Percentiles rank a stretch among this genome's conserved stretches.
Evolutionary conservation across 2,797 vertebrate species (phyloP).

Genomic region (Moxostoma hubbsi): DNA sequence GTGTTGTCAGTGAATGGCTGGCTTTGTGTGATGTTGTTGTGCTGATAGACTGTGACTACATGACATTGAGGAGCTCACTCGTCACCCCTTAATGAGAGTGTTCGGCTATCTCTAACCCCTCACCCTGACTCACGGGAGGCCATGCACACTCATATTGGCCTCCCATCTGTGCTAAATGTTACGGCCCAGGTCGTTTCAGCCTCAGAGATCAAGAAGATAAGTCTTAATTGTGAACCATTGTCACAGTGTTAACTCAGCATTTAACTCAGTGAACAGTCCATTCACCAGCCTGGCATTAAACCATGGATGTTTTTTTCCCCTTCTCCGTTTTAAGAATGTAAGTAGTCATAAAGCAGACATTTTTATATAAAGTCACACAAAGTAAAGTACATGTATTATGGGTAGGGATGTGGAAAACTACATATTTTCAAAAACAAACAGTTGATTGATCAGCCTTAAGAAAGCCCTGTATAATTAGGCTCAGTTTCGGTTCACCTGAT

Average conservation of each 20-base stretch:
- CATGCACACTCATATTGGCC: conserved; percentile 59
- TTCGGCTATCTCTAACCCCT: conserved; percentile 70
- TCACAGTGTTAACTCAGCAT: not conserved
- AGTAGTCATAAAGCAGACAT: too few species aligned
- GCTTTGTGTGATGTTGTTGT: conserved; percentile 21
- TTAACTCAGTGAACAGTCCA: conserved; percentile 25
- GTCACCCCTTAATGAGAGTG: conserved; percentile 80
- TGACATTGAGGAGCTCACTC: conserved; percentile 74
- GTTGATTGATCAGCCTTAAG: too few species aligned
- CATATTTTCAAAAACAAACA: too few species aligned
- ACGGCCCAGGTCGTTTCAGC: conserved; percentile 65
- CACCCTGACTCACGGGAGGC: conserved; percentile 40
- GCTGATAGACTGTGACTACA: conserved; percentile 49
- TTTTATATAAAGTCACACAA: too few species aligned
- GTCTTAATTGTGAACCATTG: conserved; percentile 6
- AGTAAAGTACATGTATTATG: too few species aligned
- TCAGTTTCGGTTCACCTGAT: too few species aligned
- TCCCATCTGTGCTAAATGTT: conserved; percentile 80
- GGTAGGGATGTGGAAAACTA: too few species aligned
- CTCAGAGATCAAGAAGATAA: conserved; percentile 58
- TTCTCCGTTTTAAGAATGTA: too few species aligned
- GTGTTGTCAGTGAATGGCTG: conserved; percentile 31
- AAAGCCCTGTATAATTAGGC: too few species aligned
- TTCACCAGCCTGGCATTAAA: conserved; percentile 27
- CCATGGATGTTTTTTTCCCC: not conserved